phyloP scores from a whole-genome alignment of 2,888 invertebrate genomes.

The Sarcophaga rosellei region DNA sequence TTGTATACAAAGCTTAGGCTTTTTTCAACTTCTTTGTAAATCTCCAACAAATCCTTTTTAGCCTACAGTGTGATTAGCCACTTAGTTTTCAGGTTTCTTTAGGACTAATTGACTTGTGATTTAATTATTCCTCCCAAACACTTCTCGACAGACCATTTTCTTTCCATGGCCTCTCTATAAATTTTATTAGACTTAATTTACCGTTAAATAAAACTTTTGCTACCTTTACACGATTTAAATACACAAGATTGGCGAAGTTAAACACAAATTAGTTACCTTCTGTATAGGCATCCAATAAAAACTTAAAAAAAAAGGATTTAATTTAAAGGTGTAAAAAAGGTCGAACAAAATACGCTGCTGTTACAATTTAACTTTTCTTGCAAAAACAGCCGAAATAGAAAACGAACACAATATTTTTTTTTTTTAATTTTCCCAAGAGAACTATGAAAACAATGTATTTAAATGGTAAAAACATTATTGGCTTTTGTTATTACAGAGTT shows the following conservation, averaged over 20 bases:
- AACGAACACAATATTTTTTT: too few species aligned
- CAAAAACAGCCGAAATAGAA: neutral
- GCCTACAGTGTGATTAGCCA: too few species aligned
- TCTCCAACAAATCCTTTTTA: too few species aligned
- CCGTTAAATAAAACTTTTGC: neutral
- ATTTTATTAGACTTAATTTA: conserved; percentile 19
- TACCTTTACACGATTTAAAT: neutral
- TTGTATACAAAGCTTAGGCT: too few species aligned
- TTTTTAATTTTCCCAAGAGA: conserved; percentile 32
- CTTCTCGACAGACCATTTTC: neutral
- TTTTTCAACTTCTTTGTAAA: too few species aligned
- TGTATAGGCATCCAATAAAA: neutral
- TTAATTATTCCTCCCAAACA: neutral
- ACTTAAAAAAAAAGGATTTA: conserved; percentile 5
- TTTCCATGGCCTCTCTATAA: neutral
- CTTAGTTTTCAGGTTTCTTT: neutral
- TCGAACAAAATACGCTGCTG: neutral
- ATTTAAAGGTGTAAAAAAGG: conserved; percentile 23
- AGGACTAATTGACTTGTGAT: conserved; percentile 10
- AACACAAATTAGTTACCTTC: conserved; percentile 26
- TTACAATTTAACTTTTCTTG: neutral
- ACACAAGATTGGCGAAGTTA: neutral
- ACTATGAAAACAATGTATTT: conserved; percentile 31
- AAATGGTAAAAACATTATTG: conserved; percentile 38
- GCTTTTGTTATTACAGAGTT: conserved; percentile 3